These are phyloP conservation scores for Shargacucullia verbasci DNA, from an alignment of 2,888 invertebrate genomes.

Conservation along the genomic window DNA sequence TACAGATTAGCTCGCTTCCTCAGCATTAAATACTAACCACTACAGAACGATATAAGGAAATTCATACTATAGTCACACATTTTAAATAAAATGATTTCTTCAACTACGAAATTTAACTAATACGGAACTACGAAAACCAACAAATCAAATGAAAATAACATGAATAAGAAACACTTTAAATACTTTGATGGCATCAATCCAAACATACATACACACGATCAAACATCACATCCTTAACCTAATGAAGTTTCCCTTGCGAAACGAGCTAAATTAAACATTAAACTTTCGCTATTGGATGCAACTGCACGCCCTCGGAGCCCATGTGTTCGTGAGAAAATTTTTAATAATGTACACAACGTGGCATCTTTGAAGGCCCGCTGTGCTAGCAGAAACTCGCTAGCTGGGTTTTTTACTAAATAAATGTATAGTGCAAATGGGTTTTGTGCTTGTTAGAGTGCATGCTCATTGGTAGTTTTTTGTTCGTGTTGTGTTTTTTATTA, in stretches of 20 bases:
- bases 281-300: slow-evolving; percentile 60
- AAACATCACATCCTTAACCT: slow-evolving; percentile 53
- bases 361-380: slow-evolving; percentile 76
- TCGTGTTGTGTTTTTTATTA: neutral
- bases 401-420: slow-evolving; percentile 39
- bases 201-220: slow-evolving; percentile 47
- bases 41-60: too few species aligned
- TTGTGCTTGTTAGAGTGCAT: slow-evolving; percentile 4
- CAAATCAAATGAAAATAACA: slow-evolving; percentile 10
- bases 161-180: slow-evolving; percentile 18
- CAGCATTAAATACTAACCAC: too few species aligned
- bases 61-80: too few species aligned
- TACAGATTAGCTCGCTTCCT: too few species aligned
- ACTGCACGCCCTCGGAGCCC: slow-evolving; percentile 67
- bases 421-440: slow-evolving; percentile 43
- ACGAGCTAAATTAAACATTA: slow-evolving; percentile 59
- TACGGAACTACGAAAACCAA: neutral
- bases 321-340: slow-evolving; percentile 83
- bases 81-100: too few species aligned
- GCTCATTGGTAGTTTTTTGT: slow-evolving; percentile 7
- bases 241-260: slow-evolving; percentile 55
- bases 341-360: slow-evolving; percentile 73
- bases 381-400: slow-evolving; percentile 51
- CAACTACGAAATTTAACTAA: too few species aligned
- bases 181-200: slow-evolving; percentile 33